Conservation (phyloP, 2,888 invertebrate genomes). For the Drosophila gaucha region DNA sequence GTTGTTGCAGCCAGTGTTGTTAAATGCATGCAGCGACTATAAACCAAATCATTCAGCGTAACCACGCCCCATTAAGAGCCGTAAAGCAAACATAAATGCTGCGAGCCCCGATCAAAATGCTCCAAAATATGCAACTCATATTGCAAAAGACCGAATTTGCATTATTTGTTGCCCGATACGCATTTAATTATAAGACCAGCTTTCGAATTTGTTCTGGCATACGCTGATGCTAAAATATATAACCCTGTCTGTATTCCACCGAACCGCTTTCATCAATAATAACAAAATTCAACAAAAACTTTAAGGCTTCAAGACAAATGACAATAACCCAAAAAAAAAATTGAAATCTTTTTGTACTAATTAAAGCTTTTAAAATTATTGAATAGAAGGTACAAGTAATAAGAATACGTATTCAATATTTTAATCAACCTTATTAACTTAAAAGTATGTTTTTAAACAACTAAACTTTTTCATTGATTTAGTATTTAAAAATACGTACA, state of each 20-base stretch:
- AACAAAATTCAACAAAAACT: neutral
- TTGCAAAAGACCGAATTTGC: conserved; percentile 55
- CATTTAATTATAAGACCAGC: conserved; percentile 66
- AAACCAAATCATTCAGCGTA: conserved; percentile 73
- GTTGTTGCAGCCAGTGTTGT: conserved; percentile 51
- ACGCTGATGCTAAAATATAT: neutral
- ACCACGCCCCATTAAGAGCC: conserved; percentile 65
- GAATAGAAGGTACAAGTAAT: too few species aligned
- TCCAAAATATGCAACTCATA: conserved; percentile 71
- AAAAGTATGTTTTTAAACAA: too few species aligned
- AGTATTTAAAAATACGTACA: too few species aligned
- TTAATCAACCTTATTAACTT: too few species aligned
- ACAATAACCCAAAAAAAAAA: too few species aligned
- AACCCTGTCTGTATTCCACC: conserved; percentile 6
- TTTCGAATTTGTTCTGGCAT: conserved; percentile 37
- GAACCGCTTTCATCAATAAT: neutral
- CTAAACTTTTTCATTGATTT: too few species aligned
- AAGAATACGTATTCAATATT: too few species aligned
- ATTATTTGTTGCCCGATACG: conserved; percentile 72
- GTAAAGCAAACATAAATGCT: conserved; percentile 54
- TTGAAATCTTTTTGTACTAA: too few species aligned
- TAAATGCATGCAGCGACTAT: conserved; percentile 73
- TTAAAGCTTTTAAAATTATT: too few species aligned
- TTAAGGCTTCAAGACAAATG: too few species aligned
- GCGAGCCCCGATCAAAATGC: conserved; percentile 39